Evolutionary conservation across 2,113 vertebrate genomes (phyloP).

Genomic region (Chamaea fasciata): DNA sequence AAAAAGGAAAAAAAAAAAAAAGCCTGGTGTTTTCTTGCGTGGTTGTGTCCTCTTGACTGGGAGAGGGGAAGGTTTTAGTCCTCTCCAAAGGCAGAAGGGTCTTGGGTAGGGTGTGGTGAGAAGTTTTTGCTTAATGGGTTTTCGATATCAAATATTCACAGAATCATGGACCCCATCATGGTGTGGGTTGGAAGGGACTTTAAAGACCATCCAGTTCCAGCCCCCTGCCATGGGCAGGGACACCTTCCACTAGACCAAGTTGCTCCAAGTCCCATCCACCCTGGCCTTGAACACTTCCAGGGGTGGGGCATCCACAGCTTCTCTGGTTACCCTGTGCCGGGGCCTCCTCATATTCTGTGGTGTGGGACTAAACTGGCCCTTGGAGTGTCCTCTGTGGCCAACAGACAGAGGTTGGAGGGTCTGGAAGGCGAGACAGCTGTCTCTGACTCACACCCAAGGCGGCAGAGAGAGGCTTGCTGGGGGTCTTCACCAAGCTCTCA

Average conservation of each 20-base stretch:
- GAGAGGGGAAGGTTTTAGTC: background rate
- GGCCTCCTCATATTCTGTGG: background rate
- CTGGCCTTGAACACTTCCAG: background rate
- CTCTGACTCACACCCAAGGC: background rate
- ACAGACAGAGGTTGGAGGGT: background rate
- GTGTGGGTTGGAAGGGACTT: background rate
- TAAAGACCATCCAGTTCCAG: background rate
- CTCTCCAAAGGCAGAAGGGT: background rate
- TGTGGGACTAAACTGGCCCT: background rate
- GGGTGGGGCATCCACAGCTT: accelerated
- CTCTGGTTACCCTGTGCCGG: accelerated
- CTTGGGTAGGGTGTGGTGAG: background rate
- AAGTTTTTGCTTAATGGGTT: background rate
- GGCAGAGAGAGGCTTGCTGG: background rate
- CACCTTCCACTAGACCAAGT: background rate
- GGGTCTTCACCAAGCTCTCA: background rate
- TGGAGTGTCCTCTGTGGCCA: background rate
- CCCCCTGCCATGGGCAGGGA: background rate
- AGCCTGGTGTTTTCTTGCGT: background rate
- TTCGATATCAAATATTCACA: background rate
- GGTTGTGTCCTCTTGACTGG: background rate
- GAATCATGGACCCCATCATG: background rate
- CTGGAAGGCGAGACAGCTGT: background rate
- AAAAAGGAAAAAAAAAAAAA: background rate
- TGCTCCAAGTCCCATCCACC: background rate